Conservation (phyloP, 2,113 vertebrate species). For the Tichodroma muraria region DNA sequence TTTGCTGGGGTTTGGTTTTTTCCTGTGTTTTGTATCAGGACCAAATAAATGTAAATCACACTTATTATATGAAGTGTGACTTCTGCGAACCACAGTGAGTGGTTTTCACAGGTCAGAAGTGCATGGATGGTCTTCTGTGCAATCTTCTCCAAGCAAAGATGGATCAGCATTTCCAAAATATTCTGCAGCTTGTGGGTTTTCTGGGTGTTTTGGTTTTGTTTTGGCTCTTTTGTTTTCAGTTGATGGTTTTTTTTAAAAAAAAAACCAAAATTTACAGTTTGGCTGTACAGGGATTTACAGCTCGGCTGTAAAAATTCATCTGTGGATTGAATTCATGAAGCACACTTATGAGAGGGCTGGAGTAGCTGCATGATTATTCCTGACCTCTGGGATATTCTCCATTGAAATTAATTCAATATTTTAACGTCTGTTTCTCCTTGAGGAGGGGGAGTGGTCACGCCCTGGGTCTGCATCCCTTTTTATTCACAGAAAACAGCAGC, state of each 20-base stretch:
- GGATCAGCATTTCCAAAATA: not conserved
- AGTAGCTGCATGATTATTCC: not conserved
- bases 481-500: not conserved
- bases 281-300: not conserved
- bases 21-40: not conserved
- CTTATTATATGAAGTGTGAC: not conserved
- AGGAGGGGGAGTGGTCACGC: rapidly evolving
- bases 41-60: not conserved
- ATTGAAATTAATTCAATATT: not conserved
- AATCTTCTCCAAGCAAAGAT: not conserved
- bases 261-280: too few species aligned
- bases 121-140: not conserved
- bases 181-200: not conserved
- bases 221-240: not conserved
- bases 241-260: not conserved
- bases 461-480: not conserved
- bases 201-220: not conserved
- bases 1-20: not conserved
- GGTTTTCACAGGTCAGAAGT: not conserved
- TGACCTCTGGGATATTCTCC: not conserved
- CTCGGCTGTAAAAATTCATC: not conserved
- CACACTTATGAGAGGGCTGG: not conserved
- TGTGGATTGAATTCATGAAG: not conserved
- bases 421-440: not conserved
- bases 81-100: not conserved